Evolutionary conservation across 2,888 invertebrate genomes (phyloP), one percentile per base, ranked within the genome.

Genomic region (Acleris holmiana): DNA sequence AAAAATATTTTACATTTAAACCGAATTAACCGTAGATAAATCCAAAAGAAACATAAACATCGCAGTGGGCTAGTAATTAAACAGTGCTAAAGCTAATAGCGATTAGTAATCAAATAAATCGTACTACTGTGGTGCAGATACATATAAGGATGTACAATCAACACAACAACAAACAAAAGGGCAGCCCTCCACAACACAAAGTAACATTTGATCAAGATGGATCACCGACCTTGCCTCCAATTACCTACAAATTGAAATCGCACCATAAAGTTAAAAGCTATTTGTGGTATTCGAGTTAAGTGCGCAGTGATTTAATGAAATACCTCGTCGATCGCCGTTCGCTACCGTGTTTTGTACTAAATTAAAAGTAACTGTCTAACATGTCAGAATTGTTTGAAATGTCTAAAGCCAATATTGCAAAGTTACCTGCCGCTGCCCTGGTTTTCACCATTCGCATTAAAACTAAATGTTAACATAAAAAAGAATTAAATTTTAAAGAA

Each of bases 301-400:
- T 76, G 73, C 76, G 76, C 73, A 78, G 71, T 75, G 75, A 78
- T 80, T 72, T 79, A 79, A 79, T 79, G 74, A 78, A 82, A 79
- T 77, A 76, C 70, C 72, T 72, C 54, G 46, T 64, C 61, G 65
- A 74, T 74, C 67, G 69, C 59, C 67, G 66, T 67, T 51, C 15
- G 47, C 48, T 21, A 49, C 51, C 60, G 29, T 61, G 61, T 71
- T 70, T 67, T 61, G 59, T 71, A 56, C 19, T 29, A 56, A 13
- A 19, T 19, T 47, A 19, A 47, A 10, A 19, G 35, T 35, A 13
- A 35, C 13, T 35, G 13, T 35, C 3, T 35, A 35, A 35, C 13
- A 29, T 8, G 29, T 29, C 8, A 29, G 8, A 23, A 23, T 5
- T 6, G 5, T 29, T 13, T 35, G 3, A 35, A 35, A 1, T 2